A percentile compares a stretch with the other conserved stretches of the same genome.
Conservation (phyloP, 2,888 invertebrate genomes). For the Disparrhopalites patrizii region DNA sequence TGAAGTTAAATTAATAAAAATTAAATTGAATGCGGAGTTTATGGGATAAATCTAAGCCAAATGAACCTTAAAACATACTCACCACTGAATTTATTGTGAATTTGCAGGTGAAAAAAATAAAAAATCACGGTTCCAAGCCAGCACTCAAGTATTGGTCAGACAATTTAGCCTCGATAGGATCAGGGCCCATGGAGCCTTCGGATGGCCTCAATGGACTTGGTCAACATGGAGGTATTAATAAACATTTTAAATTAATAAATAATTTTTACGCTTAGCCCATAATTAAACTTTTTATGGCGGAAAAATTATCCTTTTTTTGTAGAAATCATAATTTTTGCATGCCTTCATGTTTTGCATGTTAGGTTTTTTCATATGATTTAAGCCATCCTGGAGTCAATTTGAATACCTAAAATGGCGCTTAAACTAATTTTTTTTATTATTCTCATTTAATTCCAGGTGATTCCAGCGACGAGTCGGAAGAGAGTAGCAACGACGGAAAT, state of each 20-base stretch:
- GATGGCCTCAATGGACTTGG: slow-evolving; percentile 30
- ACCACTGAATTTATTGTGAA: not conserved
- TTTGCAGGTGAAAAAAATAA: slow-evolving; percentile 52
- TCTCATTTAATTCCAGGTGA: slow-evolving; percentile 32
- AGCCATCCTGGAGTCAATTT: not conserved
- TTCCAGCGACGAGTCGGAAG: slow-evolving; percentile 48
- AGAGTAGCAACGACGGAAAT: slow-evolving; percentile 47
- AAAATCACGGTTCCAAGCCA: slow-evolving; percentile 55
- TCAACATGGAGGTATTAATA: slow-evolving; percentile 29
- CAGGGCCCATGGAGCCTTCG: slow-evolving; percentile 24
- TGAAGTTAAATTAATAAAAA: too few species aligned
- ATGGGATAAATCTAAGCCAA: too few species aligned
- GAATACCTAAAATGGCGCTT: not conserved
- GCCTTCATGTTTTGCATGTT: too few species aligned
- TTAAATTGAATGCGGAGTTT: too few species aligned
- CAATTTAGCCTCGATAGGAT: slow-evolving; percentile 57
- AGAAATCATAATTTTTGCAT: too few species aligned
- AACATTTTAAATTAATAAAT: not conserved
- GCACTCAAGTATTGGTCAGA: slow-evolving; percentile 72
- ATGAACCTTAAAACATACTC: too few species aligned
- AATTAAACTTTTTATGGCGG: too few species aligned
- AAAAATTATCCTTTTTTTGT: too few species aligned
- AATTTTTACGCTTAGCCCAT: not conserved
- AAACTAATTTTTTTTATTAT: slow-evolving; percentile 18
- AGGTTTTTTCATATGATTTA: too few species aligned